Base-by-base conservation (phyloP, 1,140 invertebrate genomes). In the Spodoptera litura region DNA sequence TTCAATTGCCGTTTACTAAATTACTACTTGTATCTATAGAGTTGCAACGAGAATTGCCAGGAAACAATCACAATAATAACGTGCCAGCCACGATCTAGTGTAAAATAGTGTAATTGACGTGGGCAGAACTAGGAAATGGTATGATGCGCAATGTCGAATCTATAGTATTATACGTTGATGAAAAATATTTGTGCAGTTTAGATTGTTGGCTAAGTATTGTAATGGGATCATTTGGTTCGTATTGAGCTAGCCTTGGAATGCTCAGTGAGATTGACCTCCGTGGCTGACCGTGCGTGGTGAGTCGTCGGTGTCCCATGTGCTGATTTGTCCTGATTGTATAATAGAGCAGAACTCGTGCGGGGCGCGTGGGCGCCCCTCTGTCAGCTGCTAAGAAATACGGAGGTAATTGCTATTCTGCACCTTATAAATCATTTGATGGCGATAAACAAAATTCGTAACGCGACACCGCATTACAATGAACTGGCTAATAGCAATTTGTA, bases 301-400 rank as follows among this genome's bases (percentile, higher is more conserved):
- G 20, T 71, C 35, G 52, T 25, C 51, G 44, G 62, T 68, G 74
- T 75, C 59, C 71, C 74, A 81, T 79, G 87, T 83, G 87, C 86
- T 89, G 90, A 93, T 93, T 92, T 85, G 88, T 83, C 85, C 86
- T 92, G 89, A 94, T 93, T 93, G 91, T 91, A 91, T 94, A 94
- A 94, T 93, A 89, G 91, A 81, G 73, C 81, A 81, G 79, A 83
- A 86, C 90, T 91, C 88, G 90, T 90, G 89, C 88, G 80, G 70
- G 80, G 82, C 89, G 91, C 89, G 92, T 93, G 89, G 92, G 92
- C 88, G 91, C 86, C 89, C 89, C 88, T 89, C 83, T 88, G 85
- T 89, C 88, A 88, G 78, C 87, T 86, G 68, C 83, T 83, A 62
- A 80, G 78, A 83, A 82, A 84, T 81, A 79, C 78, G 62, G 64